Evolutionary conservation across 2,888 invertebrate species (phyloP).

Genomic region (Elmis aenea): DNA sequence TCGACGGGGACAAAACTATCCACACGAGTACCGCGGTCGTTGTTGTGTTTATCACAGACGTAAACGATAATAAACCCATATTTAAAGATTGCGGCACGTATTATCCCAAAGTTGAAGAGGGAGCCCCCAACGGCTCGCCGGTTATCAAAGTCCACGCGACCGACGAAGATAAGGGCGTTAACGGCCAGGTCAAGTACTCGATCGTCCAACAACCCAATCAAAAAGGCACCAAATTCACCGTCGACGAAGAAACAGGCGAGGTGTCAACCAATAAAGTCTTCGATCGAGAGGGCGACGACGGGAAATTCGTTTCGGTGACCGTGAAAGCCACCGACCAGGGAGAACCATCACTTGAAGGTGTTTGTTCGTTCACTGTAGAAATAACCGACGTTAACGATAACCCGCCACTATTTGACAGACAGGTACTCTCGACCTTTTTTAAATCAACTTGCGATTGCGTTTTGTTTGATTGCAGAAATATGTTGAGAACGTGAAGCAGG

Average conservation of each 20-base stretch:
- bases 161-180: constrained; percentile 94
- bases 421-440: constrained; percentile 60
- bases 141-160: constrained; percentile 90
- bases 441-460: not conserved
- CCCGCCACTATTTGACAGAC: constrained; percentile 89
- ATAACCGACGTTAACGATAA: constrained; percentile 98
- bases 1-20: constrained; percentile 78
- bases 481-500: constrained; percentile 94
- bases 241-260: constrained; percentile 92
- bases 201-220: constrained; percentile 94
- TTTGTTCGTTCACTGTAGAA: constrained; percentile 97
- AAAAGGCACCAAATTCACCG: constrained; percentile 91
- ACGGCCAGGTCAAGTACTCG: constrained; percentile 94
- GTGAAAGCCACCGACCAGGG: constrained; percentile 98
- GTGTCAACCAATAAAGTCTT: constrained; percentile 94
- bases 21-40: constrained; percentile 94
- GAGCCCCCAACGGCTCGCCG: constrained; percentile 88
- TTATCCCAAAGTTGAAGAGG: constrained; percentile 90
- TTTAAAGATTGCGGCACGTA: constrained; percentile 93
- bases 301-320: constrained; percentile 93
- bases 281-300: constrained; percentile 94
- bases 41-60: constrained; percentile 94
- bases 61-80: constrained; percentile 94
- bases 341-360: constrained; percentile 94
- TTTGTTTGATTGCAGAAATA: constrained; percentile 72